These are phyloP conservation scores for Ceraclea dissimilis DNA, from an alignment of 2,888 invertebrate species.

Conservation along the genomic window DNA sequence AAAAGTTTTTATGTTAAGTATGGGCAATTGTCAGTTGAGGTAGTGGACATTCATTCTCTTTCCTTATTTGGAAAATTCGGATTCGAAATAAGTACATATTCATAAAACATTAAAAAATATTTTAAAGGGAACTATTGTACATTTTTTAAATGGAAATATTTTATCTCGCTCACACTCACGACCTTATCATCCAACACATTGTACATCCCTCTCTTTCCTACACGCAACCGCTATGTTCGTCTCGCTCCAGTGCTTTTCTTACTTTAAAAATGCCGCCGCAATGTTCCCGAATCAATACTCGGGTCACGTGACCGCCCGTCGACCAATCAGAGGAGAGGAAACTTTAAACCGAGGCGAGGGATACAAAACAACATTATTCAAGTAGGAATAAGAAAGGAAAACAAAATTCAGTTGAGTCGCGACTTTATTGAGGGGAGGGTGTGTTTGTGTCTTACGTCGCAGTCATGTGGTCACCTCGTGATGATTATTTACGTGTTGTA, in stretches of 20 bases:
- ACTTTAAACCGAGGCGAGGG: constrained; percentile 31
- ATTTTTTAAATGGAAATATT: too few species aligned
- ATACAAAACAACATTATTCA: constrained; percentile 25
- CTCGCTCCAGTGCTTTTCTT: constrained; percentile 28
- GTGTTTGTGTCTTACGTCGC: constrained; percentile 31
- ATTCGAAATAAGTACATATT: too few species aligned
- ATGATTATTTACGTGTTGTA: constrained; percentile 22
- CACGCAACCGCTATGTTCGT: constrained; percentile 19
- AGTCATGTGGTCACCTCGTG: constrained; percentile 41
- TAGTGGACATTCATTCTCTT: too few species aligned
- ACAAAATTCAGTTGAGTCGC: background rate
- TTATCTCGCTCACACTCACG: constrained; percentile 4
- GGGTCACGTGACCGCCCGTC: constrained; percentile 52
- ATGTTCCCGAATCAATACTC: constrained; percentile 70
- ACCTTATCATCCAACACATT: constrained; percentile 15
- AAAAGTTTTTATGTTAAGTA: too few species aligned
- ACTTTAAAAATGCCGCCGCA: constrained; percentile 79
- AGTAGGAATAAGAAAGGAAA: background rate
- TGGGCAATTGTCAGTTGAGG: too few species aligned
- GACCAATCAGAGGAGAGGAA: constrained; percentile 33
- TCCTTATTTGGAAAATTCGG: too few species aligned
- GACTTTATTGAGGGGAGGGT: constrained; percentile 5
- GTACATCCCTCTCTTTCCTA: constrained; percentile 25
- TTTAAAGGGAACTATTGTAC: too few species aligned
- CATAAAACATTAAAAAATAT: too few species aligned